Percentiles rank a stretch among this genome's conserved stretches.
phyloP scores from a whole-genome alignment of 2,113 vertebrate genomes.

The Menura novaehollandiae region DNA sequence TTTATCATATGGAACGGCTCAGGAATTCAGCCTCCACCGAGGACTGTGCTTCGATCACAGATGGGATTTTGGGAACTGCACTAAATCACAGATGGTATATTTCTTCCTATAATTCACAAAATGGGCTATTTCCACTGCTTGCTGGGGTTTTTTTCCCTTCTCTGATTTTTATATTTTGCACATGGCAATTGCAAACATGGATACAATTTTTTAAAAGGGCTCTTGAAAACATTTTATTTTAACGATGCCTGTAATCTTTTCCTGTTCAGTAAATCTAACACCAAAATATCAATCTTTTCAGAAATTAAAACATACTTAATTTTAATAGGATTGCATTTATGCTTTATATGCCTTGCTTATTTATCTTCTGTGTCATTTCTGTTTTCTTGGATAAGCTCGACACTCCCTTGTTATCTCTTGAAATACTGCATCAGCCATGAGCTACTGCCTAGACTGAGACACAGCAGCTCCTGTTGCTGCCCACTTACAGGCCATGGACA shows the following conservation, averaged over 20 bases:
- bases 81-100: constrained; percentile 79
- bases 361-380: constrained; percentile 56
- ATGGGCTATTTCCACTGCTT: constrained; percentile 66
- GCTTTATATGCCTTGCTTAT: constrained; percentile 62
- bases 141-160: not conserved
- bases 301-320: constrained; percentile 67
- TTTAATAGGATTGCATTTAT: constrained; percentile 68
- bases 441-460: constrained; percentile 24
- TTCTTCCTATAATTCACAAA: constrained; percentile 73
- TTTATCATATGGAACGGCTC: constrained; percentile 19
- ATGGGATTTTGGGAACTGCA: constrained; percentile 67
- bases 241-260: constrained; percentile 62
- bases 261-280: constrained; percentile 43
- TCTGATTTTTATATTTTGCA: constrained; percentile 70
- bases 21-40: constrained; percentile 37
- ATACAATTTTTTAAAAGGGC: constrained; percentile 13
- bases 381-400: constrained; percentile 46
- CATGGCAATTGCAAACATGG: constrained; percentile 60
- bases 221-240: constrained; percentile 62
- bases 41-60: constrained; percentile 54
- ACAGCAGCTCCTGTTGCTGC: constrained; percentile 1
- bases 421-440: constrained; percentile 68
- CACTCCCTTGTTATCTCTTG: constrained; percentile 69
- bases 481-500: not conserved
- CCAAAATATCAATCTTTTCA: constrained; percentile 59